Percentiles rank a stretch among this genome's conserved stretches.
phyloP scores from a whole-genome alignment of 2,888 invertebrate genomes.

The Pammene aurita region DNA sequence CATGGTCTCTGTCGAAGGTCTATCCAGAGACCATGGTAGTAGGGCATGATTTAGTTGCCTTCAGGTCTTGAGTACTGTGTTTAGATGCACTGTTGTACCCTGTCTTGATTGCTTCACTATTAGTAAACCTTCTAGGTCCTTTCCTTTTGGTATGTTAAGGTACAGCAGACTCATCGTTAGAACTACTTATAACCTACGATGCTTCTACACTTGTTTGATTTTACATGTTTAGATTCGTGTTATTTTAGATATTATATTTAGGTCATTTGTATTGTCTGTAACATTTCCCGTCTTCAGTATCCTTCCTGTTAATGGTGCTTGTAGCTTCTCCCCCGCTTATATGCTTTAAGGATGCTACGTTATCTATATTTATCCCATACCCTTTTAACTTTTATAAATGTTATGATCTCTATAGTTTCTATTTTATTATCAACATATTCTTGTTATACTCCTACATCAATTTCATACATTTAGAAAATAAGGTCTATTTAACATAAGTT shows the following conservation, averaged over 20 bases:
- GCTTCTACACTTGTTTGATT: conserved; percentile 25
- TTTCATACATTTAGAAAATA: conserved; percentile 13
- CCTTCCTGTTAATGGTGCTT: conserved; percentile 34
- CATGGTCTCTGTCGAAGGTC: conserved; percentile 51
- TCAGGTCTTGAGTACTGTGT: conserved; percentile 63
- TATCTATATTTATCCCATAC: conserved; percentile 19
- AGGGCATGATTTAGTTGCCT: conserved; percentile 67
- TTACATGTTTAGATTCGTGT: conserved; percentile 26
- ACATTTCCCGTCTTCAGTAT: conserved; percentile 15
- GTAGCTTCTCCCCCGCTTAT: conserved; percentile 32
- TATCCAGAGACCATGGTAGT: conserved; percentile 60
- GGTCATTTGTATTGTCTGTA: conserved; percentile 2
- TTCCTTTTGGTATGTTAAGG: conserved; percentile 18
- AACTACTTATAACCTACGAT: conserved; percentile 20
- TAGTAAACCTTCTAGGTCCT: conserved; percentile 36
- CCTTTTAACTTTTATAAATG: conserved; percentile 23
- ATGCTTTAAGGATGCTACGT: conserved; percentile 33
- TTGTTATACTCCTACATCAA: conserved; percentile 7
- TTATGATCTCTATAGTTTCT: conserved; percentile 19
- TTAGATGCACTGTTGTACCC: conserved; percentile 60
- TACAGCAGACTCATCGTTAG: conserved; percentile 11
- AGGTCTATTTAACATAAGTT: not conserved
- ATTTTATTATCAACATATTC: conserved; percentile 1
- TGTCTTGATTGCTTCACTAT: conserved; percentile 46
- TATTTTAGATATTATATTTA: conserved; percentile 22